Evolutionary conservation across 2,888 invertebrate species (phyloP), one percentile per base, ranked within the genome.

Genomic region (Lissonota sp.): DNA sequence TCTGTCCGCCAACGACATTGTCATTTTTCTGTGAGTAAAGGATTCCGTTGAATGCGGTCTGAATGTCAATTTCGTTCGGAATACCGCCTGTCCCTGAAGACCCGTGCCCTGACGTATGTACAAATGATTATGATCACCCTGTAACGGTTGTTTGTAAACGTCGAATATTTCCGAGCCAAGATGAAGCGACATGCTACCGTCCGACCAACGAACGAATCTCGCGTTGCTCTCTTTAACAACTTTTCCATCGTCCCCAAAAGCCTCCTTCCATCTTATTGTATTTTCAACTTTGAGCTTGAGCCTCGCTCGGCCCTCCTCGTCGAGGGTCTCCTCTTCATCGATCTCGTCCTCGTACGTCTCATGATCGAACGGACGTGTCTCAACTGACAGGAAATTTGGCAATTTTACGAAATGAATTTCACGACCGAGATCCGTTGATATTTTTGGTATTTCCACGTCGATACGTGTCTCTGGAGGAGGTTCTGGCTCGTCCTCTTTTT

Each of bases 21-120:
- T 99, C 97, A 99, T 99, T 95, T 99, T 99, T 86, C 99, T 95
- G 93, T 99, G 99, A 0, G 99, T 99, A 93, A 99, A 98, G 26
- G 99, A 99, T 91, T 99, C 99, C 0, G 99, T 99, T 0, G 99
- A 99, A 92, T 99, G 99, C 0, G 99, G 99, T 57, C 99, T 95
- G 96, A 99, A 99, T 1, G 98, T 98, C 0, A 99, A 94, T 93
- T 99, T 99, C 0, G 98, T 99, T 53, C 98, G 95, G 94, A 99
- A 99, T 42, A 99, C 98, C 0, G 99, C 98, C 92, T 99, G 99
- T 0, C 99, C 99, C 90, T 99, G 99, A 0, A 99, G 94, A 94
- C 99, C 99, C 0, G 99, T 99, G 53, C 99, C 99, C 95, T 99
- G 99, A 0, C 99, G 96, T 81, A 99, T 98, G 93, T 98, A 99